Evolutionary conservation across 2,888 invertebrate genomes (phyloP), one percentile per base, ranked within the genome.

Genomic region (Malachius bipustulatus): DNA sequence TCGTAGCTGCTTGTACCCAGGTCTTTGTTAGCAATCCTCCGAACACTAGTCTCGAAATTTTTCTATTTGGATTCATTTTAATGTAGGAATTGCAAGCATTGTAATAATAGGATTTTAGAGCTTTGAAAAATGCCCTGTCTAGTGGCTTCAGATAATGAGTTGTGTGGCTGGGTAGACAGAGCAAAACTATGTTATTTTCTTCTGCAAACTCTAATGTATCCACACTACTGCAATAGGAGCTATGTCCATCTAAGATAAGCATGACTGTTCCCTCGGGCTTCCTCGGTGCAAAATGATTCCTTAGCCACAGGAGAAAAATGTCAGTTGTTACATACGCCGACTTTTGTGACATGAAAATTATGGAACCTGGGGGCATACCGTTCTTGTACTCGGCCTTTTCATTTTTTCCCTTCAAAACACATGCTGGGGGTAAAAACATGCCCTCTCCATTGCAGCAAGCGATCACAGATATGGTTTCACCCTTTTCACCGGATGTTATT

Each of bases 211-310:
- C 44, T 14, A 46, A 35, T 19, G 43, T 41, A 24, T 45, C 39
- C 3, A 47, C 35, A 3, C 35, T 34, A 14, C 34, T 47, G 9
- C 26, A 39, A 39, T 52, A 49, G 9, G 52, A 47, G n/a, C 45
- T n/a, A 32, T 52, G 51, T 3, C 52, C 52, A 41, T 56, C 52
- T 8, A 55, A 34, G 32, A 52, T 40, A 11, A 56, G 31, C 8
- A 53, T 6, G 11, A 44, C 42, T 39, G 43, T 49, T 19, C 51
- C 52, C 2, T 34, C 16, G 6, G 46, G 45, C 42, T 55, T 55
- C 24, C 44, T 34, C 2, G 51, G 53, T 14, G 50, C 4, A 37
- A 55, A 56, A 32, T 47, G 38, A 4, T 39, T 34, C 34, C 37
- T 35, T n/a, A n/a, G 8, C 13, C 4, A 29, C 13, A 29, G 30